Conservation (phyloP, 2,113 vertebrate genomes). For the Triplophysa siluroides region DNA sequence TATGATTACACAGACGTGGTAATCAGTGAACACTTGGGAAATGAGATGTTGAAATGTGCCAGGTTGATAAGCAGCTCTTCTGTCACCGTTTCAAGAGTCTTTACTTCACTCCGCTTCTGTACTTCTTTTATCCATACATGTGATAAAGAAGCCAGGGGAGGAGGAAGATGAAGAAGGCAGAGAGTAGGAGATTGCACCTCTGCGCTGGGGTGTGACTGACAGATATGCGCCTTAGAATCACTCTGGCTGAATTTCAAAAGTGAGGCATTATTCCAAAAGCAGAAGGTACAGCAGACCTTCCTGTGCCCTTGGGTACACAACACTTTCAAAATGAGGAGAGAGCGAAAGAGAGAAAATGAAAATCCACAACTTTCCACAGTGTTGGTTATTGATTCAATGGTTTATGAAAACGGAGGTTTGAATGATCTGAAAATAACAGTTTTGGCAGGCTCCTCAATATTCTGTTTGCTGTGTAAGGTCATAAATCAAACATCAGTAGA, state of each 20-base stretch:
- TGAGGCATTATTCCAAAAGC: constrained; percentile 38
- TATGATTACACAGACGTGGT: background rate
- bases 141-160: background rate
- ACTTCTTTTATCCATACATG: constrained; percentile 7
- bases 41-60: background rate
- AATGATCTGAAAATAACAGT: constrained; percentile 38
- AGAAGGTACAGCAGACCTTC: constrained; percentile 38
- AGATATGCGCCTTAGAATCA: constrained; percentile 28
- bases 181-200: constrained; percentile 3
- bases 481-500: constrained; percentile 41
- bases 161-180: background rate
- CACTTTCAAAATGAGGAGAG: constrained; percentile 16
- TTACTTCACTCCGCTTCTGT: background rate
- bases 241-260: constrained; percentile 45
- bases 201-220: constrained; percentile 48
- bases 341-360: constrained; percentile 15
- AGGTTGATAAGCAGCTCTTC: constrained; percentile 8
- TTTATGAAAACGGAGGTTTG: constrained; percentile 42
- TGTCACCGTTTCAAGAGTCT: background rate
- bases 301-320: constrained; percentile 39
- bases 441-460: constrained; percentile 23
- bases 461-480: constrained; percentile 27
- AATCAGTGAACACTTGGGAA: constrained; percentile 4
- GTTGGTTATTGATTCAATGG: constrained; percentile 49
- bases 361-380: constrained; percentile 35